phyloP scores from a whole-genome alignment of 92 coral and sea anemone species.

The Paragorgia papillata region DNA sequence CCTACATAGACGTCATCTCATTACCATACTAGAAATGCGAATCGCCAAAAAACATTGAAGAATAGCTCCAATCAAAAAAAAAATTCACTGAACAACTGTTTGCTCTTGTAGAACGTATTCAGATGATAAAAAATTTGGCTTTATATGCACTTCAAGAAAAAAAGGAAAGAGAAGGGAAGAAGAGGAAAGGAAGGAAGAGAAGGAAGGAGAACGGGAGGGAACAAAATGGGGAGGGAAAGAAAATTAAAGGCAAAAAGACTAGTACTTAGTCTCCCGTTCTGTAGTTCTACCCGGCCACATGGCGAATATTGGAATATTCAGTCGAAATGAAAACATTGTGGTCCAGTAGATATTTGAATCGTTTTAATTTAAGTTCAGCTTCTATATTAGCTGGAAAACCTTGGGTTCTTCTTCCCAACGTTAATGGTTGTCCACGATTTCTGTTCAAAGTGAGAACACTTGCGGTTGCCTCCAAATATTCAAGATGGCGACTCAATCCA shows the following conservation, averaged over 20 bases:
- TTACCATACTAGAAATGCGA: too few species aligned
- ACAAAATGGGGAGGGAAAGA: too few species aligned
- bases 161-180: too few species aligned
- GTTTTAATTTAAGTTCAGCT: background rate
- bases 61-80: too few species aligned
- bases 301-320: background rate
- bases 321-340: background rate
- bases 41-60: too few species aligned
- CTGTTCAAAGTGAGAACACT: background rate
- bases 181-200: too few species aligned
- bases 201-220: too few species aligned
- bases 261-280: background rate
- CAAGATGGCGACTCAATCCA: background rate
- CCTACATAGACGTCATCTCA: too few species aligned
- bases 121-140: too few species aligned
- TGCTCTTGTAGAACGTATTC: too few species aligned
- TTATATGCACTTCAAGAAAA: too few species aligned
- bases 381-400: background rate
- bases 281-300: background rate
- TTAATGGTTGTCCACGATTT: background rate
- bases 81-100: too few species aligned
- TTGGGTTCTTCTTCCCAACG: background rate
- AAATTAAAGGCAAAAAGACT: background rate
- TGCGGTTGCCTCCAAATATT: background rate
- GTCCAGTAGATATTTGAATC: slow-evolving; percentile 10